phyloP scores from a whole-genome alignment of 2,888 invertebrate genomes.

The Sphaerophoria taeniata region DNA sequence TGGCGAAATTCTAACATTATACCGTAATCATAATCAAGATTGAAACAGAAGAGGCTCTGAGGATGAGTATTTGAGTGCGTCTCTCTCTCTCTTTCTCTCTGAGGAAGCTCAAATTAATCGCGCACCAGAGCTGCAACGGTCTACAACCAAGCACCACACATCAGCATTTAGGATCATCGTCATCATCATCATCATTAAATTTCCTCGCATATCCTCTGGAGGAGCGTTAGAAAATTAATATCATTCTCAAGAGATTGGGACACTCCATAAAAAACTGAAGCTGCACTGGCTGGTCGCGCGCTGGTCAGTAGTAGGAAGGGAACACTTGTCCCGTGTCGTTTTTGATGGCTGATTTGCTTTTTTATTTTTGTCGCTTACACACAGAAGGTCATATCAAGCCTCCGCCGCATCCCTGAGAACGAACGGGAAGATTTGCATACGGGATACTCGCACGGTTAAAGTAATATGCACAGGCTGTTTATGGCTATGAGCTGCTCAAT shows the following conservation, averaged over 20 bases:
- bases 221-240: constrained; percentile 71
- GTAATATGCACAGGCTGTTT: constrained; percentile 5
- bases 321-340: constrained; percentile 64
- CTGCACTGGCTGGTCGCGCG: not conserved
- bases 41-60: constrained; percentile 49
- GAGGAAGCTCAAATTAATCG: constrained; percentile 66
- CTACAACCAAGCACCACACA: constrained; percentile 53
- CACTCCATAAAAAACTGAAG: constrained; percentile 12
- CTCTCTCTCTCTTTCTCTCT: constrained; percentile 10
- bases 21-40: constrained; percentile 74
- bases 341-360: constrained; percentile 19
- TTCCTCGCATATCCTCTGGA: constrained; percentile 44
- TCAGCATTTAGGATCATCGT: constrained; percentile 61
- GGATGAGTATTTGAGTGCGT: constrained; percentile 17
- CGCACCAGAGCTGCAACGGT: not conserved
- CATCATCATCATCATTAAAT: constrained; percentile 71
- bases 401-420: not conserved
- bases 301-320: constrained; percentile 52
- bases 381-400: constrained; percentile 57
- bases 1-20: constrained; percentile 71
- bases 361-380: constrained; percentile 36
- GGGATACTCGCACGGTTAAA: not conserved
- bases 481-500: constrained; percentile 45
- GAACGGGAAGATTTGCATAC: constrained; percentile 45
- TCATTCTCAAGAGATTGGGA: constrained; percentile 47